phyloP scores from a whole-genome alignment of 2,797 vertebrate genomes.

The Sebastes cheni region DNA sequence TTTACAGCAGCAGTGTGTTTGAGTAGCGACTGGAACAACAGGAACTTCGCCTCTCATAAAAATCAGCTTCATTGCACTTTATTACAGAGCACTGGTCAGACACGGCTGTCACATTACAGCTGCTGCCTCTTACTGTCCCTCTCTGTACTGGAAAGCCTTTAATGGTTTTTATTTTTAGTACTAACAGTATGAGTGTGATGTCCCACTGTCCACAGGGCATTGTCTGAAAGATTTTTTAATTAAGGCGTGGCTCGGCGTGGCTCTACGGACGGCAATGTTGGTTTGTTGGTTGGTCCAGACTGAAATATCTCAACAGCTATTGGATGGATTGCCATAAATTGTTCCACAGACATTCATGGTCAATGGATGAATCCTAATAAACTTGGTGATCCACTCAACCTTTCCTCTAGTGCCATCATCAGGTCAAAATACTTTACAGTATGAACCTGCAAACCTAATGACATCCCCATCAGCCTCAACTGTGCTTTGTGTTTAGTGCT shows the following conservation, averaged over 20 bases:
- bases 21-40: slow-evolving; percentile 65
- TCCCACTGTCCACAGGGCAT: background rate
- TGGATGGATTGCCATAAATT: background rate
- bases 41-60: slow-evolving; percentile 71
- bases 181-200: background rate
- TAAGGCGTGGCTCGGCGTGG: background rate
- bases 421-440: background rate
- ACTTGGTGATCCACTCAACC: background rate
- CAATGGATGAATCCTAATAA: background rate
- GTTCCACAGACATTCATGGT: background rate
- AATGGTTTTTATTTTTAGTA: slow-evolving; percentile 2
- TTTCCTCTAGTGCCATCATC: background rate
- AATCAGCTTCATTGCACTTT: slow-evolving; percentile 68
- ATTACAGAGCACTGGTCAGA: slow-evolving; percentile 52
- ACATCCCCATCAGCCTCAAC: background rate
- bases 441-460: background rate
- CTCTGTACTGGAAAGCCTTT: slow-evolving; percentile 21
- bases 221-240: background rate
- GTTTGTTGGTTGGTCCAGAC: background rate
- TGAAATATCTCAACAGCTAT: background rate
- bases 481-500: background rate
- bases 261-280: background rate
- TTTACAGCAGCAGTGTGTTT: slow-evolving; percentile 53
- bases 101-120: slow-evolving; percentile 51
- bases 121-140: slow-evolving; percentile 31